Base-by-base conservation (phyloP, 2,888 invertebrate genomes). In the Tiliacea citrago region DNA sequence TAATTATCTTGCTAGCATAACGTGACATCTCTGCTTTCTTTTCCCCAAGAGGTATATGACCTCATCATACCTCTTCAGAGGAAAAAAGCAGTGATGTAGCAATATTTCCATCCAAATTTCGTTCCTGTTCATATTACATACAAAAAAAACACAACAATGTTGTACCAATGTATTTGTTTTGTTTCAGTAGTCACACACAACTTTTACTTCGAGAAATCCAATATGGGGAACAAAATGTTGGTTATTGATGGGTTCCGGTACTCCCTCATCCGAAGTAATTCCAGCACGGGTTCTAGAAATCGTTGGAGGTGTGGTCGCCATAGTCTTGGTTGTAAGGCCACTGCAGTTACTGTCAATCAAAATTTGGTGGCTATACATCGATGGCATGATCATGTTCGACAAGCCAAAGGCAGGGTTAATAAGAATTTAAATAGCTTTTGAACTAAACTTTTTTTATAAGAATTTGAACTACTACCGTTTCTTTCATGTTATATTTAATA, bases 221-320 rank as follows among this genome's bases (percentile, higher is more conserved):
- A 16, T 42, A 53, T 35, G 69, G 82, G 82, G 10, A 75, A 82
- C 12, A 1, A 65, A 12, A 84, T 81, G 73, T 45, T 84, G 42
- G 65, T 83, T 4, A 68, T 85, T 47, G 66, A 83, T 10, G 86
- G 86, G 0, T 84, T 66, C 21, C 67, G 72, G 2, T 84, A 83
- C 18, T 57, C 67, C n/a, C 55, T 69, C 13, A 39, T 67, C 12
- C 29, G 53, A 8, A 53, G 0, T n/a, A 81, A 35, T 13, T 12
- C 51, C 0, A 18, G 29, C 47, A 47, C 3, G 0, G 18, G 29
- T 55, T 1, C 0, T 1, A 68, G 55, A n/a, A 39, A 21, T 9
- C 66, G 79, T 0, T 81, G 81, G 81, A 49, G 81, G 10, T 82
- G 81, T 29, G 39, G 79, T 8, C 68, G 68, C 0, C 81, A 81